Conservation (phyloP, 2,888 invertebrate species). For the Smittia aterrima region DNA sequence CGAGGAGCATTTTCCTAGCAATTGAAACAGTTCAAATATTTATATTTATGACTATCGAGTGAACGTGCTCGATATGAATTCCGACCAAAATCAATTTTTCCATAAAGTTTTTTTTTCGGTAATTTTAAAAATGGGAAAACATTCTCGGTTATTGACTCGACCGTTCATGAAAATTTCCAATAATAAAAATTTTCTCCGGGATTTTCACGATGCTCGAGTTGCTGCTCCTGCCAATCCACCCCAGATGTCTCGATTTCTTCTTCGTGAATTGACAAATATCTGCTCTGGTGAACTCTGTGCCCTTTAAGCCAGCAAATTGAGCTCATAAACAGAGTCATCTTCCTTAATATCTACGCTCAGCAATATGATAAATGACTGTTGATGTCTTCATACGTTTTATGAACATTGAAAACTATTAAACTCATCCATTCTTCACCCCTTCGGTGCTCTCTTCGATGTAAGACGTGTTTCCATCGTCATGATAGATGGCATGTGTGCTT, state of each 20-base stretch:
- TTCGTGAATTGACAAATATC: slow-evolving; percentile 19
- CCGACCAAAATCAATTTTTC: slow-evolving; percentile 36
- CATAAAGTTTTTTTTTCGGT: slow-evolving; percentile 7
- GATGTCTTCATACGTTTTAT: slow-evolving; percentile 20
- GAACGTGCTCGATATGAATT: slow-evolving; percentile 37
- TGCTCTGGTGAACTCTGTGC: slow-evolving; percentile 18
- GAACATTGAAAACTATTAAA: slow-evolving; percentile 30
- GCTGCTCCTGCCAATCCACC: neutral
- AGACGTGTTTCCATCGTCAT: neutral
- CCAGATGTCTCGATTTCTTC: neutral
- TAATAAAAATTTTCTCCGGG: slow-evolving; percentile 9
- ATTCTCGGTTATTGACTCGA: neutral
- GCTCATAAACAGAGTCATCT: slow-evolving; percentile 33
- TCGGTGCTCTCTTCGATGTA: neutral
- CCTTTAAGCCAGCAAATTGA: slow-evolving; percentile 29
- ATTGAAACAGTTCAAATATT: slow-evolving; percentile 35
- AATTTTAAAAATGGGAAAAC: slow-evolving; percentile 27
- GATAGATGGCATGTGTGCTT: slow-evolving; percentile 30
- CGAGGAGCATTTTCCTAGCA: neutral
- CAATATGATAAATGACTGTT: slow-evolving; percentile 32
- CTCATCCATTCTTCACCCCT: slow-evolving; percentile 31
- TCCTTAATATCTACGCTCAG: slow-evolving; percentile 6
- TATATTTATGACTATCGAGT: slow-evolving; percentile 39
- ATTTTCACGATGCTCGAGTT: neutral
- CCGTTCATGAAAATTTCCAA: neutral